Conservation (phyloP, 2,113 vertebrate genomes). For the Lampris megalopsis region DNA sequence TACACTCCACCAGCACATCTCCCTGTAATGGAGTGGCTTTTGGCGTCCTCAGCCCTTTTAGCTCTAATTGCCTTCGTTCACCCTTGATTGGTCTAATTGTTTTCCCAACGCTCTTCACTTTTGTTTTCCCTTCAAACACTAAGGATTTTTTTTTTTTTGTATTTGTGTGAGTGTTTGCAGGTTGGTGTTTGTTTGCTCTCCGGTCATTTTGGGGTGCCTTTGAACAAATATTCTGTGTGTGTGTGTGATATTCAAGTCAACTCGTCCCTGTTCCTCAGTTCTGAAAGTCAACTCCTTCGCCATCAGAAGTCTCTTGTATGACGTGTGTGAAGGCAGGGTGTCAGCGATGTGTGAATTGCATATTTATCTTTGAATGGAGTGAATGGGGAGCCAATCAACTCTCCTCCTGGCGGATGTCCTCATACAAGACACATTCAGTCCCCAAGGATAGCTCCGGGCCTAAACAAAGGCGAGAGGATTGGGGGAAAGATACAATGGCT, state of each 20-base stretch:
- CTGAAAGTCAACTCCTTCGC: slow-evolving; percentile 41
- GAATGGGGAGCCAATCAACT: slow-evolving; percentile 49
- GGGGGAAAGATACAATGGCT: too few species aligned
- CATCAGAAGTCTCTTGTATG: slow-evolving; percentile 18
- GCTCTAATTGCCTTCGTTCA: slow-evolving; percentile 77
- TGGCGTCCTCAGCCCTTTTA: slow-evolving; percentile 68
- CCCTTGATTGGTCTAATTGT: slow-evolving; percentile 78
- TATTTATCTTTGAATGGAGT: slow-evolving; percentile 43
- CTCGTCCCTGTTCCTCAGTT: slow-evolving; percentile 16
- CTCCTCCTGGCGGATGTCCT: slow-evolving; percentile 10
- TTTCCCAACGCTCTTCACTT: slow-evolving; percentile 64
- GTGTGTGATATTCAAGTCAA: slow-evolving; percentile 36
- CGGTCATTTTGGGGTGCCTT: neutral
- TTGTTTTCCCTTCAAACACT: slow-evolving; percentile 65
- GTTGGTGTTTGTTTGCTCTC: slow-evolving; percentile 18
- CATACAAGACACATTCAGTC: slow-evolving; percentile 37
- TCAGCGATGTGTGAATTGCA: slow-evolving; percentile 33
- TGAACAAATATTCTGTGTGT: slow-evolving; percentile 13
- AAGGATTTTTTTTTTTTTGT: slow-evolving; percentile 46
- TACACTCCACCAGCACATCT: slow-evolving; percentile 49
- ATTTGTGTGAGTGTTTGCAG: slow-evolving; percentile 37
- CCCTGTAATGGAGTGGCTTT: slow-evolving; percentile 63
- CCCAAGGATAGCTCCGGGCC: too few species aligned
- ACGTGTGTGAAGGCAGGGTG: neutral
- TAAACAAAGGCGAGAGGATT: too few species aligned